phyloP scores from a whole-genome alignment of 2,888 invertebrate species.

The Rugalucina vietnamica region DNA sequence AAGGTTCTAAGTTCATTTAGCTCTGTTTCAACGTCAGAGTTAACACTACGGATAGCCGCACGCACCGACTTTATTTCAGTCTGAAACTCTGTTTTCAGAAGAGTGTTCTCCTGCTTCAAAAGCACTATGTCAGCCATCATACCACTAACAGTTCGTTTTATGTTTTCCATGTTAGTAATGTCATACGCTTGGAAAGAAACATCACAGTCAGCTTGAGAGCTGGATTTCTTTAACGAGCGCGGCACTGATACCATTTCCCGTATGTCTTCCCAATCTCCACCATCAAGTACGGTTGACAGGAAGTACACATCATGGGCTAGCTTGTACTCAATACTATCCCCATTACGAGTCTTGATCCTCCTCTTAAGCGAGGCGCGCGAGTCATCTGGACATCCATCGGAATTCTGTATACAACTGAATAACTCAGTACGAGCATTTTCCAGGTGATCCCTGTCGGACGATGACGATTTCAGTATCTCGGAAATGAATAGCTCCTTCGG shows the following conservation, averaged over 20 bases:
- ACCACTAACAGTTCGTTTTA: background rate
- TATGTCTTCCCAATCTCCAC: background rate
- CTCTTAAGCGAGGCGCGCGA: background rate
- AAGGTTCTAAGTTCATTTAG: background rate
- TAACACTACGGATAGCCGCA: background rate
- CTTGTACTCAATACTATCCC: background rate
- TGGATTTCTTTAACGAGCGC: background rate
- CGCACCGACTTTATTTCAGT: background rate
- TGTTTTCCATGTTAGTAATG: background rate
- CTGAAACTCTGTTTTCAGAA: background rate
- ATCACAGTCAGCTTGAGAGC: background rate
- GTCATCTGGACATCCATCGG: background rate
- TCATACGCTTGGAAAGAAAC: background rate
- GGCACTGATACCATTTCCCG: background rate
- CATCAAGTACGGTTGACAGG: background rate
- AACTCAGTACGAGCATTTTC: background rate
- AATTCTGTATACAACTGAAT: background rate
- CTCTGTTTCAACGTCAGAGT: background rate
- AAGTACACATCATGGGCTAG: background rate
- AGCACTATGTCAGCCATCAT: background rate
- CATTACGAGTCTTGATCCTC: background rate
- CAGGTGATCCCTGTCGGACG: background rate
- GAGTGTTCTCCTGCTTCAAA: background rate
- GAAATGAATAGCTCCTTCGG: background rate
- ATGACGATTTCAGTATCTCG: background rate